These are phyloP conservation scores for Reticulitermes speratus DNA, from an alignment of 1,140 invertebrate species.

Conservation along the genomic window DNA sequence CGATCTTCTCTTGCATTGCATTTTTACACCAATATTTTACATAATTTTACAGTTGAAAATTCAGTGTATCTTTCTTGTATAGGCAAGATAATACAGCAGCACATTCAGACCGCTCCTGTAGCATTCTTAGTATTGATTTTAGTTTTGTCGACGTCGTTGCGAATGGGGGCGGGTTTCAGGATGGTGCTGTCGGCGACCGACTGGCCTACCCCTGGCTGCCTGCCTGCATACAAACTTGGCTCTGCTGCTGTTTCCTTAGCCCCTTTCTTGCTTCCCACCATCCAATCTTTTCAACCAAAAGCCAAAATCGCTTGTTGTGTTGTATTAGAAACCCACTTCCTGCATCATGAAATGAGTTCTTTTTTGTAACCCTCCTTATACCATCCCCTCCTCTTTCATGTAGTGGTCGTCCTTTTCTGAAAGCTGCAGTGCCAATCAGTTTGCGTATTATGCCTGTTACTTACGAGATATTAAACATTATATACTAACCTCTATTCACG, in stretches of 20 bases:
- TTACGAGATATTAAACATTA: too few relatives aligned
- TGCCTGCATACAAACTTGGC: neutral
- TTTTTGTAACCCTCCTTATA: neutral
- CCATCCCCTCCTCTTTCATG: neutral
- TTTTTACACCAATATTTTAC: too few relatives aligned
- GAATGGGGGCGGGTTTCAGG: neutral
- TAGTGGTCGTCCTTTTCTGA: neutral
- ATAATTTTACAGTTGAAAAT: too few relatives aligned
- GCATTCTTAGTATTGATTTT: constrained; percentile 19
- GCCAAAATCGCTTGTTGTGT: neutral
- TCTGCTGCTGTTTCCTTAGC: neutral
- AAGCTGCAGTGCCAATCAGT: neutral
- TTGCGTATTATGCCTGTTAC: neutral
- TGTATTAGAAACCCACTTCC: constrained; percentile 5
- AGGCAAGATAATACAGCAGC: neutral
- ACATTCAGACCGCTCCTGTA: neutral
- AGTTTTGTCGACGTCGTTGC: constrained; percentile 10
- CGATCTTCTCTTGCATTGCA: too few relatives aligned
- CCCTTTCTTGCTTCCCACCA: neutral
- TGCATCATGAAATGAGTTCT: constrained; percentile 12
- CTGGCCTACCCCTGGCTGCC: neutral
- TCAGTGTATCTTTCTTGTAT: neutral
- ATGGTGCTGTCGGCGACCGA: neutral
- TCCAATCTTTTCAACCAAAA: neutral
- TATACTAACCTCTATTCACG: too few relatives aligned